Conservation (phyloP, 2,113 vertebrate species). For the Charadrius vociferus region DNA sequence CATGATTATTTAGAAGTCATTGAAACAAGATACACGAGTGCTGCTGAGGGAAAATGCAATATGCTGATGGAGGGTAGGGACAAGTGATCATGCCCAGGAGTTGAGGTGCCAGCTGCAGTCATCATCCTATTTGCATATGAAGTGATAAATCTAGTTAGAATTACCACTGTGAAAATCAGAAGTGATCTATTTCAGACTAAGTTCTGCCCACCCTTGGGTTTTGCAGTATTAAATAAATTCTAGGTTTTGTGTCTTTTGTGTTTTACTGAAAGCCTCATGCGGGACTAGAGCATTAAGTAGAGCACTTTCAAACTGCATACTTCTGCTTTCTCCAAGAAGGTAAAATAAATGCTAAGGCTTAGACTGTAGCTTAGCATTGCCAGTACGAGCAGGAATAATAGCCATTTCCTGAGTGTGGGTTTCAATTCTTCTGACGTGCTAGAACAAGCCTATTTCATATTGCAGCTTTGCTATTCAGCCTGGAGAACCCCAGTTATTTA, state of each 20-base stretch:
- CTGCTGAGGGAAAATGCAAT: neutral
- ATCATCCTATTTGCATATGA: slow-evolving; percentile 28
- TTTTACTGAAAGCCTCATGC: neutral
- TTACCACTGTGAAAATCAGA: slow-evolving; percentile 29
- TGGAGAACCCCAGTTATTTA: neutral
- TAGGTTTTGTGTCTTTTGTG: neutral
- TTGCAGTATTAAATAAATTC: neutral
- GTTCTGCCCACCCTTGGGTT: neutral
- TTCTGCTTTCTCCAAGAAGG: neutral
- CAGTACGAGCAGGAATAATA: neutral
- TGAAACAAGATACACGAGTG: neutral
- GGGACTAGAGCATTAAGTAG: neutral
- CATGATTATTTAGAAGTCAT: neutral
- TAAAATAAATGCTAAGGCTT: neutral
- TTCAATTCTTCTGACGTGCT: neutral
- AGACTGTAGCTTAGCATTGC: neutral
- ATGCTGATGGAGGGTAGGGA: neutral
- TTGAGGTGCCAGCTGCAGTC: slow-evolving; percentile 1
- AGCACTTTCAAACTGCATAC: neutral
- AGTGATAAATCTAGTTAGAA: slow-evolving; percentile 53
- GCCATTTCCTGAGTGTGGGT: neutral
- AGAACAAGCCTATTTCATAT: neutral
- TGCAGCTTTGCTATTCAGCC: neutral
- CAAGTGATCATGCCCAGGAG: neutral
- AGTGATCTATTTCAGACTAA: neutral